Evolutionary conservation across 2,888 invertebrate genomes (phyloP).

Genomic region (Lapara coniferarum): DNA sequence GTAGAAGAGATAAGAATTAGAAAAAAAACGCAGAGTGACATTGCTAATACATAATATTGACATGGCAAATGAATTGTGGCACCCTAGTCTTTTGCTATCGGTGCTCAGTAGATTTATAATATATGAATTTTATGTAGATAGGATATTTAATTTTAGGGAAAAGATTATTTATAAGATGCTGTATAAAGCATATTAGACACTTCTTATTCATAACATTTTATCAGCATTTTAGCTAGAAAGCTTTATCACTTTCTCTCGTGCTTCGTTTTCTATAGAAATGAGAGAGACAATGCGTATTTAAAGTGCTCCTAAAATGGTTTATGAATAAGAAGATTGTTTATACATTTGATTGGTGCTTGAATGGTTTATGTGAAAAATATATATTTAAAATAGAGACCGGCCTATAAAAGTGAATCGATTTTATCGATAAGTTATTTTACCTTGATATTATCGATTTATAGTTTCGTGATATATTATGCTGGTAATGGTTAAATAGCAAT

Average conservation of each 20-base stretch:
- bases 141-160: conserved; percentile 38
- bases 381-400: too few relatives aligned
- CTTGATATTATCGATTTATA: background rate
- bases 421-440: too few relatives aligned
- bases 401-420: too few relatives aligned
- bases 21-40: conserved; percentile 76
- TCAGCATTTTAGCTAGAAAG: background rate
- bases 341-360: conserved; percentile 29
- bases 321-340: background rate
- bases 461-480: background rate
- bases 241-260: background rate
- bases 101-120: conserved; percentile 42
- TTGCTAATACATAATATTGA: conserved; percentile 51
- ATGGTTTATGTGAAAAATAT: conserved; percentile 38
- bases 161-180: conserved; percentile 43
- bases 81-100: conserved; percentile 50
- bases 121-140: conserved; percentile 46
- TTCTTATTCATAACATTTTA: background rate
- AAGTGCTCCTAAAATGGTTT: background rate
- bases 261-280: background rate
- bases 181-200: conserved; percentile 11
- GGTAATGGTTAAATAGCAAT: background rate
- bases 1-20: conserved; percentile 82
- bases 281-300: background rate
- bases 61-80: conserved; percentile 34